Evolutionary conservation across 2,113 vertebrate genomes (phyloP).

Genomic region (Poecile atricapillus): DNA sequence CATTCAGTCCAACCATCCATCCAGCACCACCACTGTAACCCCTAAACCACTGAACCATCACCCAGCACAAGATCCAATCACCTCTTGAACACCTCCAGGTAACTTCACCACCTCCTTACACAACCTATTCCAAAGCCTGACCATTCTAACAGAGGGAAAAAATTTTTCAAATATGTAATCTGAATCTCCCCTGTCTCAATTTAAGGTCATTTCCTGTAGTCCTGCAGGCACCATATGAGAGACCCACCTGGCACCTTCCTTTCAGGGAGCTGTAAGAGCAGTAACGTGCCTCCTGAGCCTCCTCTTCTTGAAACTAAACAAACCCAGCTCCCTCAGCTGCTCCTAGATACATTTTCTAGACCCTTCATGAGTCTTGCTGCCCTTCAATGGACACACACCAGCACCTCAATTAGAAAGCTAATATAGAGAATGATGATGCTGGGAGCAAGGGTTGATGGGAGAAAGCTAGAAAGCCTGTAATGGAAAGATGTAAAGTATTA

Average conservation of each 20-base stretch:
- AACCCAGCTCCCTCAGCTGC: not conserved
- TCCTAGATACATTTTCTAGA: not conserved
- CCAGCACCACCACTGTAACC: not conserved
- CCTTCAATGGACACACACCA: not conserved
- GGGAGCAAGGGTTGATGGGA: not conserved
- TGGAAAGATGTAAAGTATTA: not conserved
- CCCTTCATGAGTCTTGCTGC: not conserved
- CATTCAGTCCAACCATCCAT: no score
- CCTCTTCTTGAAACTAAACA: not conserved
- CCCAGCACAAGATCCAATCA: rapidly evolving
- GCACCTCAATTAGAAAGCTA: not conserved
- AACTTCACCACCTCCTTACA: not conserved
- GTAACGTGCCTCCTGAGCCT: not conserved
- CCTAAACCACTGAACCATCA: not conserved
- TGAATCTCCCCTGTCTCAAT: not conserved
- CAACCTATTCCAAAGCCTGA: not conserved
- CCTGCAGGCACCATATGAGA: rapidly evolving
- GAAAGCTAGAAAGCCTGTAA: not conserved
- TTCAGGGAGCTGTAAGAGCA: not conserved
- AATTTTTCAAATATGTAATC: not conserved
- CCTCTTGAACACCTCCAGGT: not conserved
- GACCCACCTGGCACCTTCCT: not conserved
- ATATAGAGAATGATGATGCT: not conserved
- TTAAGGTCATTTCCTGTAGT: not conserved
- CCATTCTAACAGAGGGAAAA: not conserved